phyloP scores from a whole-genome alignment of 2,113 vertebrate species.

The Epinephelus fuscoguttatus region DNA sequence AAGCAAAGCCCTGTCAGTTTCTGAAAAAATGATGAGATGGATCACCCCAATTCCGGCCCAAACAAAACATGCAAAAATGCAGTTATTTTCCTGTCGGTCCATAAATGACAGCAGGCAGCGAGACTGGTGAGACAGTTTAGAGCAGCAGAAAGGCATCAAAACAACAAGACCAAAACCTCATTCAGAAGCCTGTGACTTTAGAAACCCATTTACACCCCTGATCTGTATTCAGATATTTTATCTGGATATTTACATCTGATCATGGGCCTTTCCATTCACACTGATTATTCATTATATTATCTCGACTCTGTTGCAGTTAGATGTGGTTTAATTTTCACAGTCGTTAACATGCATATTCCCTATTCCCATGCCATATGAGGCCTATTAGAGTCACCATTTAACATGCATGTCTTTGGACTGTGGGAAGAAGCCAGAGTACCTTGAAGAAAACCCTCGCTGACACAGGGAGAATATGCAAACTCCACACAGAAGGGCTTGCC shows the following conservation, averaged over 20 bases:
- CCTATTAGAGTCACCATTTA: no score
- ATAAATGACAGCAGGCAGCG: not conserved
- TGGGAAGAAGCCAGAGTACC: no score
- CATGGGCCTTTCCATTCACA: not conserved
- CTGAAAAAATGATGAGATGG: slow-evolving; percentile 15
- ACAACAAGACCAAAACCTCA: not conserved
- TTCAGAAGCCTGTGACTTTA: not conserved
- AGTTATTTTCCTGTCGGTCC: not conserved
- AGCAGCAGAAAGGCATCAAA: not conserved
- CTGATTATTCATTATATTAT: not conserved
- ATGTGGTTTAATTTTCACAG: not conserved
- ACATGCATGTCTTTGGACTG: no score
- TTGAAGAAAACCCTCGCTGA: no score
- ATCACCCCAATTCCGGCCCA: slow-evolving; percentile 38
- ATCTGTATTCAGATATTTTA: not conserved
- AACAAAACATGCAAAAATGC: slow-evolving; percentile 24
- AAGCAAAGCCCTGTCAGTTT: slow-evolving; percentile 20
- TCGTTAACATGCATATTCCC: not conserved
- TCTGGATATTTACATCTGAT: not conserved
- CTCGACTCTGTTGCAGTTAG: not conserved
- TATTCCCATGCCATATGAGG: no score
- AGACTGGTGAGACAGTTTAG: not conserved
- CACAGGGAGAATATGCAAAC: no score
- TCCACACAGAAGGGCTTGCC: no score
- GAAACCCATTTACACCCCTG: not conserved